A percentile compares a stretch with the other conserved stretches of the same genome.
Evolutionary conservation across 2,797 vertebrate species (phyloP).

Genomic region (Pipistrellus kuhlii): DNA sequence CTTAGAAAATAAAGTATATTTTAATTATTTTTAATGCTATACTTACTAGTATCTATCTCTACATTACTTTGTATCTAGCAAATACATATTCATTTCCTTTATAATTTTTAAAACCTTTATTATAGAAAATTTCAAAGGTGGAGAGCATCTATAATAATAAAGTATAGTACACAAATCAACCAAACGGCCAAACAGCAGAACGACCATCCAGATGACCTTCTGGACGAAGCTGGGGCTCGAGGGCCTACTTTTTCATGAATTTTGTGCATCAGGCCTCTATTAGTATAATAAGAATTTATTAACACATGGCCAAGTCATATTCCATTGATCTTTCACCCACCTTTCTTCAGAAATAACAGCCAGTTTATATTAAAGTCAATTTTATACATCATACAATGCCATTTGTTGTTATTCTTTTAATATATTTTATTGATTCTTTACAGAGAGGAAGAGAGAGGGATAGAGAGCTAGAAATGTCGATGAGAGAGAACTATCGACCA

Average conservation of each 20-base stretch:
- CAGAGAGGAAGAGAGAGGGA: too few species aligned
- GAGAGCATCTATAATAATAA: background rate
- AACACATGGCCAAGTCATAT: background rate
- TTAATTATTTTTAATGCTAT: background rate
- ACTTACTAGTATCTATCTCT: conserved; percentile 24
- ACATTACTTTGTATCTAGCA: background rate
- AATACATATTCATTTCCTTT: background rate
- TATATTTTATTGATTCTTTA: too few species aligned
- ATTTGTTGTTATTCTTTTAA: background rate
- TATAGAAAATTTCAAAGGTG: background rate
- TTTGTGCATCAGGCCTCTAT: too few species aligned
- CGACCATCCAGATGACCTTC: too few species aligned
- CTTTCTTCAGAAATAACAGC: background rate
- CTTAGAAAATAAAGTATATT: background rate
- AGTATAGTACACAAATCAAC: too few species aligned
- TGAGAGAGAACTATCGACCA: too few species aligned
- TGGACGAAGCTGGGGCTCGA: too few species aligned
- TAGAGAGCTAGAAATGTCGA: too few species aligned
- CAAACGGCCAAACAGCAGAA: too few species aligned
- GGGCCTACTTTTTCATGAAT: too few species aligned
- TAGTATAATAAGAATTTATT: background rate
- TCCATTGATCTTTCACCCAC: background rate
- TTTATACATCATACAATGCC: background rate
- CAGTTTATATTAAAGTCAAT: background rate
- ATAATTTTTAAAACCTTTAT: background rate